A percentile compares a stretch with the other conserved stretches of the same genome.
Conservation (phyloP, 1,140 invertebrate species). For the Habropoda laboriosa region DNA sequence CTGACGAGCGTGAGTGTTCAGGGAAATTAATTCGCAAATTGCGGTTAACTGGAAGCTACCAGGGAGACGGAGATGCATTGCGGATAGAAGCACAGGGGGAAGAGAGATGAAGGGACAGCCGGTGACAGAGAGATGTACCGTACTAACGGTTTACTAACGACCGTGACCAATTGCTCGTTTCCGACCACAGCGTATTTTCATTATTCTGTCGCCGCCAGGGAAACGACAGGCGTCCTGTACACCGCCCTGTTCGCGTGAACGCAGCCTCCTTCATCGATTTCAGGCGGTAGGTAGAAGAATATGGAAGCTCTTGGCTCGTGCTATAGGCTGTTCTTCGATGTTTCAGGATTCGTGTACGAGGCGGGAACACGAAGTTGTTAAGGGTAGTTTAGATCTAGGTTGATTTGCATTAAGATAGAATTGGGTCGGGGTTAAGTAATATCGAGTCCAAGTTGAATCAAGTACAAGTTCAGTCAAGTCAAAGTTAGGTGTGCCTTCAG, state of each 20-base stretch:
- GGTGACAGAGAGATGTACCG: slow-evolving; percentile 22
- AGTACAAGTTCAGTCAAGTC: no score
- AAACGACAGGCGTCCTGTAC: not conserved
- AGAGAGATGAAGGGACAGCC: not conserved
- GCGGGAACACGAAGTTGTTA: no score
- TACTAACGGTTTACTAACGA: slow-evolving; percentile 63
- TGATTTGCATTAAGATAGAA: no score
- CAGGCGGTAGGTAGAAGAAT: not conserved
- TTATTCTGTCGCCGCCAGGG: slow-evolving; percentile 36
- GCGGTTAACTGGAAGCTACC: not conserved
- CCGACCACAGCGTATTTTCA: slow-evolving; percentile 57
- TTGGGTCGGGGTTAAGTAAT: no score
- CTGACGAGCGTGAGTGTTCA: slow-evolving; percentile 29
- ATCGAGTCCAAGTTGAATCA: no score
- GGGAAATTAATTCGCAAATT: slow-evolving; percentile 59
- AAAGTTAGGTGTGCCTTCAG: no score
- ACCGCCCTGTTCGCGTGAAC: not conserved
- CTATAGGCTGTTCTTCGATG: no score
- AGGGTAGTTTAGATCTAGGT: no score
- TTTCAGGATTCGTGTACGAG: no score
- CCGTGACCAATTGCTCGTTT: slow-evolving; percentile 67
- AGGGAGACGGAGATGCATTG: not conserved
- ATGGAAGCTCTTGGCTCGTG: no score
- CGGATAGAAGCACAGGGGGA: not conserved
- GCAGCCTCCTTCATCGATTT: no score